A percentile compares a stretch with the other conserved stretches of the same genome.
Conservation (phyloP, 1,140 invertebrate species). For the Lysiphlebus fabarum region DNA sequence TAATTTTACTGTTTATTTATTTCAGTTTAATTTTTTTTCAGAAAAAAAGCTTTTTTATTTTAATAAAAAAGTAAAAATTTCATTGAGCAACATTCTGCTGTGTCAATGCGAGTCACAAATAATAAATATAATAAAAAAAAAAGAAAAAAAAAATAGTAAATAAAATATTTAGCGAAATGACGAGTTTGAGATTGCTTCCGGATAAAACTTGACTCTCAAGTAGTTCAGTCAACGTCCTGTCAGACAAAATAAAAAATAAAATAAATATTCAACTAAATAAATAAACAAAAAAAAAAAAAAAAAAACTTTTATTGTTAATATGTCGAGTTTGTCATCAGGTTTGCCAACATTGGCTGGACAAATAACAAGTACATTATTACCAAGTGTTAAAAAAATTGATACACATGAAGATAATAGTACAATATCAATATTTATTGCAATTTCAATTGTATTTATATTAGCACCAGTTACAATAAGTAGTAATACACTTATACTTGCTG, state of each 20-base stretch:
- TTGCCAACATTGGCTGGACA: conserved; percentile 33
- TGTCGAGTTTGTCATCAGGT: conserved; percentile 41
- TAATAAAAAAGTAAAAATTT: too few species aligned
- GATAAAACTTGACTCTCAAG: conserved; percentile 28
- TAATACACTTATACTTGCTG: conserved; percentile 60
- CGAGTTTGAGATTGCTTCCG: conserved; percentile 21
- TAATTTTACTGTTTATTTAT: too few species aligned
- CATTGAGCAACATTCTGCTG: too few species aligned
- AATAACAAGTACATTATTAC: conserved; percentile 41
- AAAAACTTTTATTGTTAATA: conserved; percentile 30
- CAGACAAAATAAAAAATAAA: neutral
- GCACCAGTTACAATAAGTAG: conserved; percentile 59
- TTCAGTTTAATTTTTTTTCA: too few species aligned
- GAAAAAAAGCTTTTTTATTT: too few species aligned
- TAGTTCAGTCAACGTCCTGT: conserved; percentile 9
- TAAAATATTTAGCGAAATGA: neutral
- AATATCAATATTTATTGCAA: conserved; percentile 52
- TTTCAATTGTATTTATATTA: conserved; percentile 58
- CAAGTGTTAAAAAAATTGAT: conserved; percentile 41
- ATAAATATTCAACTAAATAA: too few species aligned
- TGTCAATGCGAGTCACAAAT: too few species aligned
- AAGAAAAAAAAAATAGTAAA: too few species aligned
- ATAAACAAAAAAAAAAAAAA: too few species aligned
- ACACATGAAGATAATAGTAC: conserved; percentile 40
- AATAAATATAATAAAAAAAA: too few species aligned